Conservation (phyloP, 2,113 vertebrate species). For the Grallaria varia region DNA sequence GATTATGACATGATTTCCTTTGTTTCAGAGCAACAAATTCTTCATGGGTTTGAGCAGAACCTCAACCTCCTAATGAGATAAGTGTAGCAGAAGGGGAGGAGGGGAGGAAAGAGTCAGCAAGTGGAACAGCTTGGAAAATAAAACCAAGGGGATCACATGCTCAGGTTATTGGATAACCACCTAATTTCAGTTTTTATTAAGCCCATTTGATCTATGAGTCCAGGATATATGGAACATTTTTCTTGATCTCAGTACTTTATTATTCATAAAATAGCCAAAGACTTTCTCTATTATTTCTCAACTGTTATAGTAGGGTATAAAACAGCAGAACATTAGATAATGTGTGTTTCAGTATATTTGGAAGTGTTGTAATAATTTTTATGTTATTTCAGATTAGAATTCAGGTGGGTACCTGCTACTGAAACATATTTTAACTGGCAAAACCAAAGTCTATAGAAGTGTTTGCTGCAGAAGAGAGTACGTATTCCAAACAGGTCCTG, state of each 20-base stretch:
- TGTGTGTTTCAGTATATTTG: not conserved
- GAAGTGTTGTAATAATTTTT: not conserved
- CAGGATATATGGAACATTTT: not conserved
- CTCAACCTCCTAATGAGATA: not conserved
- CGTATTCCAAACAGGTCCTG: not conserved
- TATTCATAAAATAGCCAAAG: not conserved
- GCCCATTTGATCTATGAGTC: not conserved
- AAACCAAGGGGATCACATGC: not conserved
- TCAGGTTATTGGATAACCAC: not conserved
- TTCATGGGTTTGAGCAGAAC: not conserved
- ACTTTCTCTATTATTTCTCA: not conserved
- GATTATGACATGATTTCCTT: not conserved
- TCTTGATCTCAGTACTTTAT: not conserved
- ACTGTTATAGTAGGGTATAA: not conserved
- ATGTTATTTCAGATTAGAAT: not conserved
- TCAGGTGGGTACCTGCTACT: not conserved
- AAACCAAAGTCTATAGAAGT: not conserved
- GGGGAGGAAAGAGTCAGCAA: not conserved
- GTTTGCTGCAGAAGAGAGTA: not conserved
- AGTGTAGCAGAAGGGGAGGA: not conserved
- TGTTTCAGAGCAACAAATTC: not conserved
- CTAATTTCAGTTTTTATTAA: constrained; percentile 13
- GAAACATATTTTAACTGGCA: not conserved
- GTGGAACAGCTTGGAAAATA: not conserved
- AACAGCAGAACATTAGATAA: not conserved